Percentiles rank a stretch among this genome's conserved stretches.
Evolutionary conservation across 2,888 invertebrate species (phyloP).

Genomic region (Dynastes tityus): DNA sequence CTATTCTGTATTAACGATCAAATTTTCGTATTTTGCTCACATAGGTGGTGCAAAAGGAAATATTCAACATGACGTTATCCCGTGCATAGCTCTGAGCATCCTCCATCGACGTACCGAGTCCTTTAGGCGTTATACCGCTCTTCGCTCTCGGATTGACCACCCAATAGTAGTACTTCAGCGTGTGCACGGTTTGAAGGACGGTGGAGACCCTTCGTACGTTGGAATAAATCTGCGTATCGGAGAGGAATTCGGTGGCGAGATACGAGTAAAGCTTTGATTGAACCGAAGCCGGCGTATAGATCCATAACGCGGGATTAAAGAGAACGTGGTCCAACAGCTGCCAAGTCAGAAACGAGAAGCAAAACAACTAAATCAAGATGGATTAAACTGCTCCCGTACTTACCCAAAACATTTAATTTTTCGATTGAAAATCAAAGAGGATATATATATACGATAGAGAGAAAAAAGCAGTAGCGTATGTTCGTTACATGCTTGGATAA

Average conservation of each 20-base stretch:
- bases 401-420: slow-evolving; percentile 66
- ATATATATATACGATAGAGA: slow-evolving; percentile 31
- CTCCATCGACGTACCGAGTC: slow-evolving; percentile 80
- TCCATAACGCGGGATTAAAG: slow-evolving; percentile 99
- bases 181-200: slow-evolving; percentile 97
- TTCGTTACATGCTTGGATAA: slow-evolving; percentile 68
- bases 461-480: slow-evolving; percentile 50
- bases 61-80: too few species aligned
- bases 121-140: slow-evolving; percentile 96
- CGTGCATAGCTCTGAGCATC: not conserved
- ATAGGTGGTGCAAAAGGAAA: not conserved
- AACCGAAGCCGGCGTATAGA: slow-evolving; percentile 96
- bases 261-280: slow-evolving; percentile 97
- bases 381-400: slow-evolving; percentile 74
- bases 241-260: slow-evolving; percentile 98
- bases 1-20: too few species aligned
- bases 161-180: slow-evolving; percentile 99
- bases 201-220: slow-evolving; percentile 97
- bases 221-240: slow-evolving; percentile 97
- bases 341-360: slow-evolving; percentile 92
- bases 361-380: slow-evolving; percentile 87
- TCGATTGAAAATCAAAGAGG: slow-evolving; percentile 44
- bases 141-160: slow-evolving; percentile 95
- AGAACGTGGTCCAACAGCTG: slow-evolving; percentile 99
- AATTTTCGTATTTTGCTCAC: too few species aligned